Base-by-base conservation (phyloP, 2,113 vertebrate genomes). In the Aegithalos caudatus region DNA sequence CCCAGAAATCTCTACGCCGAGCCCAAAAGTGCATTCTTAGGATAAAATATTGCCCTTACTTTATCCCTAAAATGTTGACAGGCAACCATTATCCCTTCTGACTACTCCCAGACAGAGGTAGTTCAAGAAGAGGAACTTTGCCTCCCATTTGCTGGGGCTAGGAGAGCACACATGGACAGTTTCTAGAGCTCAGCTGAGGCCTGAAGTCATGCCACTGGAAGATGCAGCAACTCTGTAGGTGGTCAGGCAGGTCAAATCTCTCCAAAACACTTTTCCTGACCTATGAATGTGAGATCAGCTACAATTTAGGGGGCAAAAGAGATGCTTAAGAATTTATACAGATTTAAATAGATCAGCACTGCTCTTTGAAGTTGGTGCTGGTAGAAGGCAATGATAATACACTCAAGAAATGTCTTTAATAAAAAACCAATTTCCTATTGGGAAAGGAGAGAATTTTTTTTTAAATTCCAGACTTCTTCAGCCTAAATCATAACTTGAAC, bases 101-200 rank as follows among this genome's bases (percentile, higher is more conserved):
- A 45, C 76, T 92, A n/a, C 37, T 72, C 23, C 14, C 54, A 47
- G 23, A 21, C 8, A 90, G 51, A 48, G 15, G 35, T 22, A 69
- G n/a, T 11, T 90, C 24, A 47, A 38, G 71, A 14, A 57, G 53
- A 61, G n/a, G 58, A 31, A 12, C 17, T 77, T 77, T 19, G 40
- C 25, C 37, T 70, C 60, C 45, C 42, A 3, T 54, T 70, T 51
- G 17, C 12, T 4, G 7, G 20, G 54, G 14, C 16, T 28, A 19
- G n/a, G 14, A 65, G 23, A 24, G n/a, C 42, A 51, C 2, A 4
- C 33, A 40, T 0, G 3, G 19, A 31, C 12, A 53, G 13, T 42
- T 86, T 70, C 31, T 65, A n/a, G 17, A 53, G 42, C 28, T 56
- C 54, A 77, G 44, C 25, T 70, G 67, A 56, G n/a, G 23, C 33